Evolutionary conservation across 2,888 invertebrate genomes (phyloP).

Genomic region (Arge pagana): DNA sequence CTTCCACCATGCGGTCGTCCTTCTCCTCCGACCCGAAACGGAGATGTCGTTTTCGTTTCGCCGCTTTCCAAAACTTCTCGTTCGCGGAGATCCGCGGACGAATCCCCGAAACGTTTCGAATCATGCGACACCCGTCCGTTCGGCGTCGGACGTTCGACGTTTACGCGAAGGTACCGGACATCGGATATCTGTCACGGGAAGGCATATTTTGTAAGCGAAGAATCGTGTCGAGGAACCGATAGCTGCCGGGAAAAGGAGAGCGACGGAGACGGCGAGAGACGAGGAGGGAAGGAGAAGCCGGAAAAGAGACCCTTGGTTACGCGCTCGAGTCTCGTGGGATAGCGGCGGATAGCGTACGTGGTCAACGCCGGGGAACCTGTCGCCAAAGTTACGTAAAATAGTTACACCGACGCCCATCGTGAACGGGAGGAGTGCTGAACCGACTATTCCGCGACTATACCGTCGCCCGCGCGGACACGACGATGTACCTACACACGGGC

Average conservation of each 20-base stretch:
- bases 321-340: constrained; percentile 47
- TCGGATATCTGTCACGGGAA: constrained; percentile 57
- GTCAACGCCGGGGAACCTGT: constrained; percentile 58
- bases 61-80: no score
- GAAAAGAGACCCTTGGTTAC: constrained; percentile 11
- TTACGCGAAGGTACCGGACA: constrained; percentile 19
- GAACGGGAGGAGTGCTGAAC: background rate
- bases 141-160: no score
- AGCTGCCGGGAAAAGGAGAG: no score
- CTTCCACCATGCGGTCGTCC: no score
- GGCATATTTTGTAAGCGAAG: constrained; percentile 57
- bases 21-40: no score
- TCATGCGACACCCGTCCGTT: constrained; percentile 5
- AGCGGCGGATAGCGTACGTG: constrained; percentile 56
- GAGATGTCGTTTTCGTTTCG: no score
- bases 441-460: no score
- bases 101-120: background rate
- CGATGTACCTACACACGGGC: no score
- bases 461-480: no score
- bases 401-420: constrained; percentile 56
- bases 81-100: no score
- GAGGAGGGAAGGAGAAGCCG: background rate
- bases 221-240: background rate
- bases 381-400: constrained; percentile 59
- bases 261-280: background rate